Evolutionary conservation across 1,140 invertebrate species (phyloP), one percentile per base, ranked within the genome.

Genomic region (Hyles euphorbiae): DNA sequence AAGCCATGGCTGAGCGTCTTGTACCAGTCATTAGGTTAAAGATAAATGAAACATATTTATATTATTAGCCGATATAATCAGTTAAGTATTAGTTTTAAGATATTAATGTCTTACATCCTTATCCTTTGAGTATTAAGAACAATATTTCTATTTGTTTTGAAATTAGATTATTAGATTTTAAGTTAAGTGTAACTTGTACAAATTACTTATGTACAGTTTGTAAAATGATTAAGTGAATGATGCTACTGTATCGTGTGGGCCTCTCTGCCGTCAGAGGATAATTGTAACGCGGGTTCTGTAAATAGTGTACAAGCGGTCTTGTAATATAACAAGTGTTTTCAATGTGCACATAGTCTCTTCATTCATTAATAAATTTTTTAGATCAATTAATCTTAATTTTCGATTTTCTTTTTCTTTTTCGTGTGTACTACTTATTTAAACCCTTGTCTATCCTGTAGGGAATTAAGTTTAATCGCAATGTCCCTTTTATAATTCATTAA

Each of bases 311-410:
- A 81, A 79, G 74, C 78, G 70, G 67, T 79, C 68, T 71, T 84
- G 80, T 86, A 86, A 78, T 74, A 81, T 76, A 83, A 87, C 80
- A 82, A 84, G 78, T 84, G 78, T 87, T 87, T 87, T 83, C 80
- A 78, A 89, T 83, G 83, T 88, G 84, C 85, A 89, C 84, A 89
- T 88, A 89, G 84, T 88, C 85, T 82, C 81, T 83, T 87, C 83
- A 83, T 87, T 87, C 83, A 86, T 86, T 81, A 87, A 87, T 86
- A 87, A 89, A 88, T 86, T 89, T 88, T 87, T 87, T 85, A 83
- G 81, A 81, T 81, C 80, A 81, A 77, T 84, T 74, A 80, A 64
- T 74, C 58, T 67, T 67, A 71, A 56, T 60, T 78, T 82, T 80
- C 70, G 49, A 65, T 73, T 71, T 69, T 56, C 48, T 53, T 61